Evolutionary conservation across 2,888 invertebrate genomes (phyloP).

Genomic region (Seira ritae): DNA sequence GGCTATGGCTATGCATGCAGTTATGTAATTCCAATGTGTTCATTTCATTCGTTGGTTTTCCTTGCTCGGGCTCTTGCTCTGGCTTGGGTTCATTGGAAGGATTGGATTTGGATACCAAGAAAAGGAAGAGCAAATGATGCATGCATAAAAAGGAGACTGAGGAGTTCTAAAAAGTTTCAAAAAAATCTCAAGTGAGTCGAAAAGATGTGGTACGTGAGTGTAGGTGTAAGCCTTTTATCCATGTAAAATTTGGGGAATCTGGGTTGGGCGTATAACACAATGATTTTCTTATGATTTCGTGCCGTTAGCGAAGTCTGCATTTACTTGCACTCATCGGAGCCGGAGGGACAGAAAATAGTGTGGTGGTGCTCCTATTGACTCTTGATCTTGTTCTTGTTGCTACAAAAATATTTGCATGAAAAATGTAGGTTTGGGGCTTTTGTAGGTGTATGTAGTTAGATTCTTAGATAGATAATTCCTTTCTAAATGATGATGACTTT

Average conservation of each 20-base stretch:
- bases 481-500: too few relatives aligned
- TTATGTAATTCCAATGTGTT: background rate
- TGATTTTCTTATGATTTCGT: background rate
- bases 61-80: too few relatives aligned
- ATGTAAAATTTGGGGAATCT: background rate
- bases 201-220: background rate
- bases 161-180: background rate
- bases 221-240: background rate
- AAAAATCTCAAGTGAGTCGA: background rate
- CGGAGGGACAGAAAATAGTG: too few relatives aligned
- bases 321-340: too few relatives aligned
- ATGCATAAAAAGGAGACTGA: background rate
- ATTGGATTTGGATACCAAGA: background rate
- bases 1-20: too few relatives aligned
- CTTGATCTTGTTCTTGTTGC: too few relatives aligned
- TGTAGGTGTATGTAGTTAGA: too few relatives aligned
- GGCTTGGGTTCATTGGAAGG: slow-evolving; percentile 6
- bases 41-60: background rate
- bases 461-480: too few relatives aligned
- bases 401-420: too few relatives aligned
- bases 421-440: too few relatives aligned
- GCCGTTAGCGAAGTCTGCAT: too few relatives aligned
- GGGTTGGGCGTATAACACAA: background rate
- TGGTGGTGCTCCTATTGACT: too few relatives aligned
- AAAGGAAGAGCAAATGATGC: slow-evolving; percentile 8